Conservation (phyloP, 1,140 invertebrate genomes). For the Lamellibrachia luymesi region DNA sequence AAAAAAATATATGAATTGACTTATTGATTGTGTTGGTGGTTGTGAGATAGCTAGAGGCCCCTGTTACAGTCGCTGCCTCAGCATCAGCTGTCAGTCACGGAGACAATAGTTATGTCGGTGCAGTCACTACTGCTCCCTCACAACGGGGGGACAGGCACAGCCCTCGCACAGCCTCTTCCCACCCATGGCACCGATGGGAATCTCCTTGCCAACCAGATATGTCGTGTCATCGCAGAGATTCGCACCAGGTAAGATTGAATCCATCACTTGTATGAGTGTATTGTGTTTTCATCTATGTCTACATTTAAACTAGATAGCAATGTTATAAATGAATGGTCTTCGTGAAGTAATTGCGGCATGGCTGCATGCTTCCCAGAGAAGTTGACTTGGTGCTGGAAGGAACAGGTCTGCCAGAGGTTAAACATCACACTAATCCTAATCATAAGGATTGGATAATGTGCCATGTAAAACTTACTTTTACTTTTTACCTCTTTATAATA, state of each 20-base stretch:
- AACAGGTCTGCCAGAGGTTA: too few species aligned
- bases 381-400: too few species aligned
- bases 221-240: constrained; percentile 54
- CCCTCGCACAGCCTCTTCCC: constrained; percentile 43
- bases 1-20: background rate
- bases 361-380: too few species aligned
- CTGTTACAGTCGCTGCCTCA: constrained; percentile 32
- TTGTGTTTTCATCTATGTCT: background rate
- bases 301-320: background rate
- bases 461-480: too few species aligned
- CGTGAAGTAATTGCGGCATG: too few species aligned
- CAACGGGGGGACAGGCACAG: constrained; percentile 34
- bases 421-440: too few species aligned
- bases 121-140: constrained; percentile 45
- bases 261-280: background rate
- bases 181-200: constrained; percentile 44
- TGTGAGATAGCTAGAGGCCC: background rate
- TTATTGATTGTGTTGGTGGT: background rate
- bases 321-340: too few species aligned
- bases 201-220: constrained; percentile 47
- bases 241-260: constrained; percentile 36
- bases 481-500: too few species aligned
- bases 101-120: constrained; percentile 48
- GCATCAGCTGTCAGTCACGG: constrained; percentile 43
- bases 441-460: too few species aligned